These are phyloP conservation scores for Poecilia gillii DNA, from an alignment of 2,797 vertebrate genomes.

Conservation along the genomic window DNA sequence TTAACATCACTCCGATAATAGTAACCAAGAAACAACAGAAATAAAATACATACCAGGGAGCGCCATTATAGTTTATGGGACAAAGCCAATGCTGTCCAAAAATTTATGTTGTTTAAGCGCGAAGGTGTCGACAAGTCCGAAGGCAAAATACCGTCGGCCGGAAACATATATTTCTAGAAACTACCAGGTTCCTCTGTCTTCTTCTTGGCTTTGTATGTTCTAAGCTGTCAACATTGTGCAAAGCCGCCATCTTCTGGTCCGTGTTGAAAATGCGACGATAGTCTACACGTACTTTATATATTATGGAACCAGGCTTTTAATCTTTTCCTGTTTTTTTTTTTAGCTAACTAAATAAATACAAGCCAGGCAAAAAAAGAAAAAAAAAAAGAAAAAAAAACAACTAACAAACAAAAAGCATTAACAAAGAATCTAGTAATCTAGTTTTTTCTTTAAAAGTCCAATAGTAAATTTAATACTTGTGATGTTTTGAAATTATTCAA, in stretches of 20 bases:
- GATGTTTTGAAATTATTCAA: neutral
- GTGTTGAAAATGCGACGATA: neutral
- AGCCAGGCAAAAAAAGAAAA: neutral
- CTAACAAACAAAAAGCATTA: neutral
- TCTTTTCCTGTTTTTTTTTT: no score
- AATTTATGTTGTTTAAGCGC: neutral
- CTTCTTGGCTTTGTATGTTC: neutral
- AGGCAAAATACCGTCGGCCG: constrained; percentile 50
- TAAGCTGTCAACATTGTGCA: neutral
- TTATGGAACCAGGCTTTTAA: no score
- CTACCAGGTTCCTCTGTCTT: constrained; percentile 23
- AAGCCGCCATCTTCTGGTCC: neutral
- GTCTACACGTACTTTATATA: neutral
- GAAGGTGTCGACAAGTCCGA: neutral
- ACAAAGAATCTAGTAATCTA: neutral
- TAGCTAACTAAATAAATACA: neutral
- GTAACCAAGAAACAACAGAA: neutral
- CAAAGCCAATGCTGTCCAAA: neutral
- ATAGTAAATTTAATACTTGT: neutral
- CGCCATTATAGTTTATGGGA: constrained; percentile 39
- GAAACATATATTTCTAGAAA: constrained; percentile 46
- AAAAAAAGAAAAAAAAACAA: neutral
- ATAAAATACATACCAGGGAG: constrained; percentile 45
- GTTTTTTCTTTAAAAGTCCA: neutral
- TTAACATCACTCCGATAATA: neutral